Percentiles rank a stretch among this genome's conserved stretches.
These are phyloP conservation scores for Darevskia nairensis DNA, from an alignment of 2,797 vertebrate genomes.

Conservation along the genomic window DNA sequence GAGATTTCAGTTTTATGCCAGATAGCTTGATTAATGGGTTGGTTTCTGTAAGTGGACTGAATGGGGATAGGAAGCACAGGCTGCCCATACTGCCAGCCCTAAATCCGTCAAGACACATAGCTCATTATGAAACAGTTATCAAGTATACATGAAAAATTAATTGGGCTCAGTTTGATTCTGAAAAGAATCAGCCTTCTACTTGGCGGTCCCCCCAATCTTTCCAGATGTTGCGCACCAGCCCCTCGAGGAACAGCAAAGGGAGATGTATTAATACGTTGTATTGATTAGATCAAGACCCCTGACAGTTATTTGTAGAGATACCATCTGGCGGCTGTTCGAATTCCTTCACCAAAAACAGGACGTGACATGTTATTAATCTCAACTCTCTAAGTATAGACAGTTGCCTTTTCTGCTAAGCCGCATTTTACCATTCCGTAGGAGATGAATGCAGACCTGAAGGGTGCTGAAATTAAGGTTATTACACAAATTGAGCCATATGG, in stretches of 20 bases:
- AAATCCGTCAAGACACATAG: slow-evolving; percentile 85
- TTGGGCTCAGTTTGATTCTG: slow-evolving; percentile 89
- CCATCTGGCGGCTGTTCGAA: slow-evolving; percentile 99
- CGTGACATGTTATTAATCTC: slow-evolving; percentile 99
- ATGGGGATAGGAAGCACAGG: slow-evolving; percentile 94
- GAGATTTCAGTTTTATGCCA: slow-evolving; percentile 95
- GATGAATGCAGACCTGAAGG: slow-evolving; percentile 96
- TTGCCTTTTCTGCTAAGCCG: slow-evolving; percentile 86
- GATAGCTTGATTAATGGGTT: slow-evolving; percentile 99
- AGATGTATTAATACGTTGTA: slow-evolving; percentile 99
- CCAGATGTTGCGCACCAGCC: slow-evolving; percentile 96
- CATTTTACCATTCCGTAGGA: slow-evolving; percentile 89
- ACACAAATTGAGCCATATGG: slow-evolving; percentile 99
- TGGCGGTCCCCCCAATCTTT: slow-evolving; percentile 85
- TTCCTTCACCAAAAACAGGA: slow-evolving; percentile 99
- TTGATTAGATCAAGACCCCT: slow-evolving; percentile 99
- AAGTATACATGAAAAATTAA: slow-evolving; percentile 91
- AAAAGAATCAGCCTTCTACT: slow-evolving; percentile 84
- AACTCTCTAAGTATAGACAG: slow-evolving; percentile 89
- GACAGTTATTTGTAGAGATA: slow-evolving; percentile 99
- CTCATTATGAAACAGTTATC: slow-evolving; percentile 93
- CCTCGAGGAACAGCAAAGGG: slow-evolving; percentile 91
- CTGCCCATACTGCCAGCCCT: slow-evolving; percentile 87
- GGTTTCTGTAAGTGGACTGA: slow-evolving; percentile 98
- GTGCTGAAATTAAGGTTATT: slow-evolving; percentile 99